Conservation (phyloP, 1,140 invertebrate genomes). For the Drosophila repleta region DNA sequence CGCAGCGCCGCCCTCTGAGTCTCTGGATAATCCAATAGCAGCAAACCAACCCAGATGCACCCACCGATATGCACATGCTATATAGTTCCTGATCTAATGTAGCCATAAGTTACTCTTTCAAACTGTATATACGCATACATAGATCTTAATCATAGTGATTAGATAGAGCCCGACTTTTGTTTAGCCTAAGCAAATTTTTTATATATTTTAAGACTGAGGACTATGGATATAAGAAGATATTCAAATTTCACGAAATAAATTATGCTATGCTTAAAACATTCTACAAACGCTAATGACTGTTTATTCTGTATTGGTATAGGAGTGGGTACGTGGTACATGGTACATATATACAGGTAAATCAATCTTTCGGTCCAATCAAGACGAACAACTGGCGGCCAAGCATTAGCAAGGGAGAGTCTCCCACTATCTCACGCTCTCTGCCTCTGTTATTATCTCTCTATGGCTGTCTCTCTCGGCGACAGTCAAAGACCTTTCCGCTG, state of each 20-base stretch:
- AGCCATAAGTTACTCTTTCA: slow-evolving; percentile 51
- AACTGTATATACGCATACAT: slow-evolving; percentile 45
- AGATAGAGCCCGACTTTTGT: slow-evolving; percentile 14
- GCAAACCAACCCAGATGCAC: slow-evolving; percentile 15
- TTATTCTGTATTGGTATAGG: not conserved
- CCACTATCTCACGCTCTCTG: not conserved
- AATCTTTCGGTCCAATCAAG: not conserved
- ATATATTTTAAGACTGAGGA: slow-evolving; percentile 74
- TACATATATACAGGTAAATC: too few relatives aligned
- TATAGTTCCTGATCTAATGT: slow-evolving; percentile 70
- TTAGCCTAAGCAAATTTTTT: slow-evolving; percentile 37
- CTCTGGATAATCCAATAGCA: not conserved
- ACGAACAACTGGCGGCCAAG: not conserved
- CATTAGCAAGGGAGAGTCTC: not conserved
- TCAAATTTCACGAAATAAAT: slow-evolving; percentile 60
- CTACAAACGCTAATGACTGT: slow-evolving; percentile 42
- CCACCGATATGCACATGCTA: slow-evolving; percentile 52
- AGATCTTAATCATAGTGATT: slow-evolving; percentile 21
- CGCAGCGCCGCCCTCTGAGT: slow-evolving; percentile 33
- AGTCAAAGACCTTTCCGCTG: slow-evolving; percentile 50
- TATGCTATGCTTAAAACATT: slow-evolving; percentile 55
- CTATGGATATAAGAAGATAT: slow-evolving; percentile 23
- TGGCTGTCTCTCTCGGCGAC: slow-evolving; percentile 29
- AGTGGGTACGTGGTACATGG: too few relatives aligned
- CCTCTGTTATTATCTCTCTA: not conserved